A percentile compares a stretch with the other conserved stretches of the same genome.
Evolutionary conservation across 2,888 invertebrate genomes (phyloP).

Genomic region (Pollenia griseotomentosa): DNA sequence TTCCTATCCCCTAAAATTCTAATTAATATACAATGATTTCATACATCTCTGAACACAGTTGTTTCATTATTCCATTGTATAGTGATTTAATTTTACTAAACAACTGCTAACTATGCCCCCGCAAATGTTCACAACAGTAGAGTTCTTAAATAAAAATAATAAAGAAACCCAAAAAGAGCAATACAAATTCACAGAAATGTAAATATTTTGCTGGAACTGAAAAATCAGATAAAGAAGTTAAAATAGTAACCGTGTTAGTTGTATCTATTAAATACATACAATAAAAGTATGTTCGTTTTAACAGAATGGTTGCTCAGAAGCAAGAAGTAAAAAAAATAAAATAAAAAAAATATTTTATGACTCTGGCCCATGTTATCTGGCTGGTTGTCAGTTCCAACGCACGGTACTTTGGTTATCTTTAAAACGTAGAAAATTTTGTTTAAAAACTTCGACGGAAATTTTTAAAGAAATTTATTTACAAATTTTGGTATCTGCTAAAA

Average conservation of each 20-base stretch:
- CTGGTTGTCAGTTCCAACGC: neutral
- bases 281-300: neutral
- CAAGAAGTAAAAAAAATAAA: neutral
- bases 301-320: slow-evolving; percentile 10
- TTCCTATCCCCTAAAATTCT: too few species aligned
- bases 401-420: slow-evolving; percentile 43
- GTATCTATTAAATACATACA: neutral
- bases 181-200: slow-evolving; percentile 78
- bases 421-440: slow-evolving; percentile 4
- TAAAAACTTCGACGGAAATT: slow-evolving; percentile 48
- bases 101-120: neutral
- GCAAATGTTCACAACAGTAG: neutral
- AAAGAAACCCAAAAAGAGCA: slow-evolving; percentile 9
- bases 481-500: neutral
- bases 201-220: slow-evolving; percentile 77
- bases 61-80: neutral
- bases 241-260: slow-evolving; percentile 21
- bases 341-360: slow-evolving; percentile 35
- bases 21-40: too few species aligned
- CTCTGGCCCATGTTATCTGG: slow-evolving; percentile 50
- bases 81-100: slow-evolving; percentile 3
- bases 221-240: slow-evolving; percentile 37
- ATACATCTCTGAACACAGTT: neutral
- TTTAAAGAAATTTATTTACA: slow-evolving; percentile 35
- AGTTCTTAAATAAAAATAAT: neutral